Base-by-base conservation (phyloP, 2,113 vertebrate species). In the Callospermophilus lateralis region DNA sequence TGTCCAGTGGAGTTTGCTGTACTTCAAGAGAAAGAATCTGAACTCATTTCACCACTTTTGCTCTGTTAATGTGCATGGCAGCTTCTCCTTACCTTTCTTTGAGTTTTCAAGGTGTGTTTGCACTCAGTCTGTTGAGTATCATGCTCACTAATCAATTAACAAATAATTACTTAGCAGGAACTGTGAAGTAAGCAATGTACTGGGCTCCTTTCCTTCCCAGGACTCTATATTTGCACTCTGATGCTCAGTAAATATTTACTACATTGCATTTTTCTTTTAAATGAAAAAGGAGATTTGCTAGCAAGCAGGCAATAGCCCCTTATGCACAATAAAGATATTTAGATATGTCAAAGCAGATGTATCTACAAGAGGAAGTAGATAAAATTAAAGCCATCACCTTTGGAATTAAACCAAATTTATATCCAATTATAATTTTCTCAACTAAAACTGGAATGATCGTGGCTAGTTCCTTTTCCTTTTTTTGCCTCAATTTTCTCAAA, bases 241-340 rank as follows among this genome's bases (percentile, higher is more conserved):
- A 65, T 88, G 73, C 24, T 97, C 73, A 85, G 94, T 93, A 97
- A 97, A 95, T 92, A 95, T 95, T 97, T 94, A 81, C 86, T 88
- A 24, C 61, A 81, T 95, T 78, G 86, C 45, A 95, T 87, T 94
- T 97, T 92, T 83, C 87, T 90, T 96, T 94, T 80, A 91, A 95
- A 86, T 67, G 93, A 22, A 96, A 92, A 70, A 77, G 68, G 48
- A 89, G 30, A 93, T 67, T 51, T 93, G n/a, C 78, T 96, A 93
- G 89, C 37, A 89, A 91, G 28, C 30, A 88, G 8, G 32, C 16
- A 55, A 55, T 1, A 87, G 4, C 26, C 22, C 22, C 34, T 68
- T 51, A 48, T n/a, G 37, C 24, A 73, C 26, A 90, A 39, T 65
- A n/a, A 90, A 34, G 8, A 30, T 86, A 20, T 4, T 2, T 26